Evolutionary conservation across 2,888 invertebrate genomes (phyloP), one percentile per base, ranked within the genome.

Genomic region (Leptopilina syphax): DNA sequence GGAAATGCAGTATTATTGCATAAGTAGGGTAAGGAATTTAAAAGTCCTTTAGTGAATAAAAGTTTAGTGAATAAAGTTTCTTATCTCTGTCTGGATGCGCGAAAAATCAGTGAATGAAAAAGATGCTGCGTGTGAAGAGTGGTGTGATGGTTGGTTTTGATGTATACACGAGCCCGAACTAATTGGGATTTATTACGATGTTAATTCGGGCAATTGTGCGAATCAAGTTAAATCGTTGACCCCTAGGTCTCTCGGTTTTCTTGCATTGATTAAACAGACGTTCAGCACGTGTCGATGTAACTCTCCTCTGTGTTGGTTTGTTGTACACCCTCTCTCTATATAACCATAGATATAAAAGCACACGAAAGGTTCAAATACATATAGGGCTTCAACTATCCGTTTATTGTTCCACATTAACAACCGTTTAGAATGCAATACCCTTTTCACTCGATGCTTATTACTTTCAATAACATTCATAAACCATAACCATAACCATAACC

Each of bases 181-280:
- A 90, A 90, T 90, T 89, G 86, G 87, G 89, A 90, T 90, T 90
- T 90, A 90, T 90, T 87, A 85, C 88, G 85, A 87, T 87, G 87
- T 89, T 89, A 89, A 89, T 90, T 86, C 87, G 84, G 79, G 79
- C 89, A 90, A 90, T 90, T 90, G 90, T 84, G 85, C 80, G 89
- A 90, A 90, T 85, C 84, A 89, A 90, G 90, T 90, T 90, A 90
- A 90, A 89, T 85, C 89, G 86, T 88, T 90, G 90, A 90, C 90
- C 90, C 87, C 87, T 83, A 85, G 83, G 85, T 50, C 85, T 50
- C 85, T 86, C 85, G 65, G 83, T 86, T 82, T 18, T 77, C 82
- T 34, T 50, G 81, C 82, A 83, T 84, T 84, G 82, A 83, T 83
- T 83, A 82, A 78, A 83, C 80, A 83, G 82, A 81, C 82, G 70